Evolutionary conservation across 2,888 invertebrate species (phyloP), one percentile per base, ranked within the genome.

Genomic region (Dorcus hopei): DNA sequence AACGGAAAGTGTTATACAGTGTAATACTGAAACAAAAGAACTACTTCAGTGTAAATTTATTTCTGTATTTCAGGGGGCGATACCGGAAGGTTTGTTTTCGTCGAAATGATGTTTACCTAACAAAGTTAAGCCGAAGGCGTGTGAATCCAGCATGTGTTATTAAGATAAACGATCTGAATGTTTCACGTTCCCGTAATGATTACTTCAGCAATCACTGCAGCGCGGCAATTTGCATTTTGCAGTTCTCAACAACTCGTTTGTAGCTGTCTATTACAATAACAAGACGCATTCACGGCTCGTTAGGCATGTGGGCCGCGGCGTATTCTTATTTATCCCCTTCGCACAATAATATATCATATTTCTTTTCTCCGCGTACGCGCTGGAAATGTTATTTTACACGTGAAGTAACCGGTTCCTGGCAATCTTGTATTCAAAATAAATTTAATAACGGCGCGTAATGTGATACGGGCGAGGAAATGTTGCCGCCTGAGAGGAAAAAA

Each of bases 181-280:
- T 50, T 50, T 43, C 49, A n/a, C 49, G 42, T 57, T 52, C 9
- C 53, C 39, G 49, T 49, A 50, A 54, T 58, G 58, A 57, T 57
- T 51, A 57, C 57, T 52, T 11, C 45, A 23, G 45, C 45, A 19
- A 45, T 45, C 42, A 45, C 45, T 23, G 45, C 45, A 16, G 9
- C 19, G 53, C 54, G 58, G 54, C 58, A 50, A 53, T 58, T 58
- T 54, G 50, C 57, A 57, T 57, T 33, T 51, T 39, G 39, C 40
- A 45, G 57, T 57, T 57, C 39, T 53, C 50, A 43, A 47, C 23
- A 53, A 54, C 59, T 64, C 64, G 61, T 66, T 65, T 63, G 61
- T 63, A 64, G 56, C 64, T 65, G 64, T 68, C 66, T 66, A 63
- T 66, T 66, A 63, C 59, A 61, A 60, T 67, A 65, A 65, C 61